phyloP scores from a whole-genome alignment of 2,113 vertebrate species.

The Amazona vittata region DNA sequence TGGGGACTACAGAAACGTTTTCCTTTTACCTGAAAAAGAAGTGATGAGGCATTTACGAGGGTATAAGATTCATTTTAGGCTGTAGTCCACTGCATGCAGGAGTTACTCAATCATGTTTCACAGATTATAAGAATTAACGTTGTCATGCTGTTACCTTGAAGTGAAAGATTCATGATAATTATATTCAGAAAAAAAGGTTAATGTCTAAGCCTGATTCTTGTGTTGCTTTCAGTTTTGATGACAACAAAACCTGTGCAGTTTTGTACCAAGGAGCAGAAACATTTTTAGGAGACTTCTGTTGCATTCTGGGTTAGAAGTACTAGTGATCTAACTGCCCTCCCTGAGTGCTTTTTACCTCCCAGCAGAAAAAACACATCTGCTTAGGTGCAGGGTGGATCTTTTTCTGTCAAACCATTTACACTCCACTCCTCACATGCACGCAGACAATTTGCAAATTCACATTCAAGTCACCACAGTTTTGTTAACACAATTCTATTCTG shows the following conservation, averaged over 20 bases:
- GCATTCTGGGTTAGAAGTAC: background rate
- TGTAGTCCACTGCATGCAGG: background rate
- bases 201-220: background rate
- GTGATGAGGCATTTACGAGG: slow-evolving; percentile 8
- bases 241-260: background rate
- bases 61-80: background rate
- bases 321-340: background rate
- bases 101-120: slow-evolving; percentile 2
- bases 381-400: background rate
- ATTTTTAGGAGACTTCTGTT: background rate
- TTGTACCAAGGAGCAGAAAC: background rate
- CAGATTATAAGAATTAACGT: background rate
- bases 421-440: background rate
- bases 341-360: background rate
- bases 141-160: background rate
- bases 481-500: background rate
- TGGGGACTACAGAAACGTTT: background rate
- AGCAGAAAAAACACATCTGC: background rate
- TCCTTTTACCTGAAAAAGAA: background rate
- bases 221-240: background rate
- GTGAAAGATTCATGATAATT: background rate
- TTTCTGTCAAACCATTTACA: background rate
- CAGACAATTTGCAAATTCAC: background rate
- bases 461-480: background rate
- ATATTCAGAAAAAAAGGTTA: background rate